Evolutionary conservation across 2,113 vertebrate species (phyloP).

Genomic region (Laticauda colubrina): DNA sequence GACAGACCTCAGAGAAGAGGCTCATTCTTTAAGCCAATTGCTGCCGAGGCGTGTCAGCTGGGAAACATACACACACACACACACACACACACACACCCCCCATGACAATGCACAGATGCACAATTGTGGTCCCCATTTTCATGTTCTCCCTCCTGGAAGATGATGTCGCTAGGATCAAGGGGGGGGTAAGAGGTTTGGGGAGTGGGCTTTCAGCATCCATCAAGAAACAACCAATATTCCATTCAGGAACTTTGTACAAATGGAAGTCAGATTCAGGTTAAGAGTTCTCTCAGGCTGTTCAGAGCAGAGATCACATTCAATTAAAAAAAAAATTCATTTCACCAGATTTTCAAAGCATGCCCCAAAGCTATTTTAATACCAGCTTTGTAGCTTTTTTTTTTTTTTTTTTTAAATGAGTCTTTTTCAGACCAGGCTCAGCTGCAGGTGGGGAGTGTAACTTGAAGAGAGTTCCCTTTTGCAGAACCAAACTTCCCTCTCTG

Average conservation of each 20-base stretch:
- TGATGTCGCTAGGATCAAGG: neutral
- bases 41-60: neutral
- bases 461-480: neutral
- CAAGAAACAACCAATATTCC: neutral
- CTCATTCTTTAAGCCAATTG: neutral
- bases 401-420: conserved; percentile 3
- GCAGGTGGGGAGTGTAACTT: neutral
- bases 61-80: neutral
- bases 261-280: neutral
- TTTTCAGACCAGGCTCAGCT: neutral
- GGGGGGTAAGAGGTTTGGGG: neutral
- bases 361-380: neutral
- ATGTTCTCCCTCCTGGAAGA: neutral
- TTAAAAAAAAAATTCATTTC: neutral
- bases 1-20: conserved; percentile 20
- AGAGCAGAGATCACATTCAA: neutral
- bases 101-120: accelerated
- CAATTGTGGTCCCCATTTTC: neutral
- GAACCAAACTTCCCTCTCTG: neutral
- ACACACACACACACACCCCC: too few relatives aligned
- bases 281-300: neutral
- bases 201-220: neutral
- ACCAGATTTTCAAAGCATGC: neutral
- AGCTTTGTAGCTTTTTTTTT: neutral
- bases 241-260: neutral